phyloP scores from a whole-genome alignment of 2,888 invertebrate genomes.

The Ornithoptera alexandrae region DNA sequence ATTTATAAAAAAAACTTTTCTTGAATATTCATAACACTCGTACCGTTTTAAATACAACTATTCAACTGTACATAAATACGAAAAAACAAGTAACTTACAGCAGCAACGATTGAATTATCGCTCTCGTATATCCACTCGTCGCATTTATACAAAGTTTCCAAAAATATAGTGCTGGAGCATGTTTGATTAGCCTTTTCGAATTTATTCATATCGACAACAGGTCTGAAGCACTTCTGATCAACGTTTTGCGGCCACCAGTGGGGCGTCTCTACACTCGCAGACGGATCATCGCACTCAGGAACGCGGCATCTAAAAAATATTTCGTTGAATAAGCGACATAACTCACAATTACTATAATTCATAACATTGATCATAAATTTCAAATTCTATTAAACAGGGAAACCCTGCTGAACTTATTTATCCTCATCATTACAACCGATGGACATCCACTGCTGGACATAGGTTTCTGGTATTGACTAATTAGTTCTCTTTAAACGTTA shows the following conservation, averaged over 20 bases:
- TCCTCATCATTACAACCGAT: no score
- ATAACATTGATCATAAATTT: no score
- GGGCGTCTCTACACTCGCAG: slow-evolving; percentile 44
- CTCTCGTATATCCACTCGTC: slow-evolving; percentile 63
- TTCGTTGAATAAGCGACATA: neutral
- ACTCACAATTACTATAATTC: no score
- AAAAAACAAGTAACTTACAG: slow-evolving; percentile 42
- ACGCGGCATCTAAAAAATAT: slow-evolving; percentile 52
- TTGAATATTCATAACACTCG: neutral
- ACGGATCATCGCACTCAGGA: slow-evolving; percentile 54
- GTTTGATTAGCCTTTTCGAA: slow-evolving; percentile 43
- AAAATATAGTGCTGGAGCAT: slow-evolving; percentile 53
- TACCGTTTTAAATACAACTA: neutral
- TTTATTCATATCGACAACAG: slow-evolving; percentile 43
- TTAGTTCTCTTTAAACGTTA: no score
- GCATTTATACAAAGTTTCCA: slow-evolving; percentile 50
- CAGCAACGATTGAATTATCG: slow-evolving; percentile 57
- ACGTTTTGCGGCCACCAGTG: slow-evolving; percentile 59
- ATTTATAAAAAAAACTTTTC: no score
- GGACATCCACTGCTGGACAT: no score
- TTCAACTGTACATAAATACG: neutral
- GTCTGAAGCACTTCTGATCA: slow-evolving; percentile 53
- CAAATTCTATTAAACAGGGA: no score
- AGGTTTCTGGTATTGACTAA: no score
- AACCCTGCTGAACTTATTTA: no score